phyloP scores from a whole-genome alignment of 2,888 invertebrate genomes.

The Amphipoea oculea region DNA sequence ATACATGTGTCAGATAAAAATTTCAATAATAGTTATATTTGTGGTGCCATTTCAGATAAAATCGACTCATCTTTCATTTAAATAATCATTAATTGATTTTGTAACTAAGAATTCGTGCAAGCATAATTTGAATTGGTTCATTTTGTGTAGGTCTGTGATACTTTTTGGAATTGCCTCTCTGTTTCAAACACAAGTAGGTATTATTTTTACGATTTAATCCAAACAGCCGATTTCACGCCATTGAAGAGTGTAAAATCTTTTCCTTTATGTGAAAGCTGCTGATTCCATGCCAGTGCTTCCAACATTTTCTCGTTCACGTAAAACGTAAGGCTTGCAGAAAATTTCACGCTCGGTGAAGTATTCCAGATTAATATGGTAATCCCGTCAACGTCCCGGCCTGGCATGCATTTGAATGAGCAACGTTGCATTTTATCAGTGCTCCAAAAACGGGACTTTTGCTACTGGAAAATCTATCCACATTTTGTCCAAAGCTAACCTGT shows the following conservation, averaged over 20 bases:
- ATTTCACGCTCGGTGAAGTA: constrained; percentile 35
- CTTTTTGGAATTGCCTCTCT: neutral
- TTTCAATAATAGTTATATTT: too few species aligned
- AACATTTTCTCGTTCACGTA: constrained; percentile 18
- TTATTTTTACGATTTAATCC: neutral
- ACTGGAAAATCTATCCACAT: neutral
- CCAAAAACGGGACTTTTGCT: neutral
- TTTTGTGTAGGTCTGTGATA: too few species aligned
- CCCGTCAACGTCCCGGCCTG: constrained; percentile 17
- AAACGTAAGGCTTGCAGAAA: constrained; percentile 35
- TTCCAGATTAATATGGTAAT: constrained; percentile 59
- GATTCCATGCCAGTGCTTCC: constrained; percentile 25
- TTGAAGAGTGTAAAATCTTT: neutral
- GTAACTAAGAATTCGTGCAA: too few species aligned
- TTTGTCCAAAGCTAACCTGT: neutral
- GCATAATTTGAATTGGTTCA: too few species aligned
- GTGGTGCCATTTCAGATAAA: too few species aligned
- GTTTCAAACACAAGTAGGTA: neutral
- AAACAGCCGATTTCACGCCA: neutral
- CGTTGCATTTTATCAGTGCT: constrained; percentile 41
- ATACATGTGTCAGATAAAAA: too few species aligned
- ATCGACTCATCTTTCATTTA: too few species aligned
- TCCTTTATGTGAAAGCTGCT: neutral
- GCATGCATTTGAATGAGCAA: constrained; percentile 30
- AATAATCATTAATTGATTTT: too few species aligned